These are phyloP conservation scores for Fulmarus glacialis DNA, from an alignment of 2,113 vertebrate species.

Conservation along the genomic window DNA sequence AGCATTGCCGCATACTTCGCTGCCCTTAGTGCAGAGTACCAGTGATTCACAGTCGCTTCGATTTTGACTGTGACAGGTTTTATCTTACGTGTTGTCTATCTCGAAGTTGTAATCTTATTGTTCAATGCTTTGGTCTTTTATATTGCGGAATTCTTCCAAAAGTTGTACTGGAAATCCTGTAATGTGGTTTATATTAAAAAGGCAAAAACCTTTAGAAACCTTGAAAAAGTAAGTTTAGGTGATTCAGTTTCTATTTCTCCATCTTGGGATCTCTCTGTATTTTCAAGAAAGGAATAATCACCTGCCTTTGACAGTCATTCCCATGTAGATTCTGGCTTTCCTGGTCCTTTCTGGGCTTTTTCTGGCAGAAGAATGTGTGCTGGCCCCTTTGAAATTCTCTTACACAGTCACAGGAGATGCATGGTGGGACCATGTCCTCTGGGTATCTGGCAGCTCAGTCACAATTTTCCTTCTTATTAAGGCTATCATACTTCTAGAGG, in stretches of 20 bases:
- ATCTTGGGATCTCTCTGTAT: not conserved
- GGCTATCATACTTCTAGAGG: not conserved
- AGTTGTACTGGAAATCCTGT: not conserved
- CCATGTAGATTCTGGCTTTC: not conserved
- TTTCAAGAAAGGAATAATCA: not conserved
- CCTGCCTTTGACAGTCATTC: not conserved
- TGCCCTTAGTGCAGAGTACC: not conserved
- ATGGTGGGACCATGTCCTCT: accelerated
- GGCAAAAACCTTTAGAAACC: not conserved
- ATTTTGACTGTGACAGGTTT: not conserved
- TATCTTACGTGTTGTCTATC: not conserved
- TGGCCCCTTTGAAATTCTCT: not conserved
- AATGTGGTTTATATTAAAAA: not conserved
- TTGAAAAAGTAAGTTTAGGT: not conserved
- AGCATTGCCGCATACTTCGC: not conserved
- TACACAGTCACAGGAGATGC: not conserved
- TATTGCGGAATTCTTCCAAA: not conserved
- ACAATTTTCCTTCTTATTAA: not conserved
- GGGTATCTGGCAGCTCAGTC: not conserved
- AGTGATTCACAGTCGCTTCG: not conserved
- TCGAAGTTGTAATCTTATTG: not conserved
- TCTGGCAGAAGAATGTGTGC: not conserved
- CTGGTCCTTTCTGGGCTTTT: not conserved
- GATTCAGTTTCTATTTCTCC: not conserved
- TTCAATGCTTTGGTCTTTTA: not conserved